Base-by-base conservation (phyloP, 2,888 invertebrate genomes). In the Orchestes rusci region DNA sequence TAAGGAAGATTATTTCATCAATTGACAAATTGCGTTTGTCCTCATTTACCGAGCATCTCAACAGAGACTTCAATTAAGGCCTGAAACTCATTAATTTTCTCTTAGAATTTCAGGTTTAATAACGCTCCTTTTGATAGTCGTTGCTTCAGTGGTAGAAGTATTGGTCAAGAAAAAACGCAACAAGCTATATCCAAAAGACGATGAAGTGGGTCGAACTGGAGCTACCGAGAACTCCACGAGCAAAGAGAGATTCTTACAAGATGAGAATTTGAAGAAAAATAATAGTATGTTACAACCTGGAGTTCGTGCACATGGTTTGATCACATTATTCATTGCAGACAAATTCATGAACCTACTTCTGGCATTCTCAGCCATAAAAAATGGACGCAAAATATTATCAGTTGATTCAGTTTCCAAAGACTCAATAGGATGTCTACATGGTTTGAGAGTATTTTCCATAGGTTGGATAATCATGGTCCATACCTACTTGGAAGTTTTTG, bases 401-500 rank as follows among this genome's bases (percentile, higher is more conserved):
- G 77, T 84, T 7, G 79, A 83, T 48, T 73, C 74, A 2, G 73
- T 78, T 4, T 73, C 74, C 7, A 74, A 82, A 57, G 79, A 81
- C 42, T 79, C 80, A 10, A 75, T 87, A 37, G 79, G 80, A 35
- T 85, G 86, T 61, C 73, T 87, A 31, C 87, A 87, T 58, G 87
- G 87, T 16, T 72, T 87, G 56, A 74, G 86, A 54, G 85, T 87
- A 43, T 70, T 87, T 59, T 86, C 87, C 2, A 77, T 87, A 43
- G 73, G 80, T 5, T 88, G 87, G 87, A 86, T 87, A 40, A 84
- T 88, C 56, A 75, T 88, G 78, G 87, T 88, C 27, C 87, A 88
- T 65, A 86, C 86, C 0, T 88, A 89, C 66, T 71, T 89, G 49
- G 83, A 86, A 55, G 77, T 88, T 55, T 89, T 86, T 68, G 78